Conservation (phyloP, 1,140 invertebrate genomes). For the Heliconius himera region DNA sequence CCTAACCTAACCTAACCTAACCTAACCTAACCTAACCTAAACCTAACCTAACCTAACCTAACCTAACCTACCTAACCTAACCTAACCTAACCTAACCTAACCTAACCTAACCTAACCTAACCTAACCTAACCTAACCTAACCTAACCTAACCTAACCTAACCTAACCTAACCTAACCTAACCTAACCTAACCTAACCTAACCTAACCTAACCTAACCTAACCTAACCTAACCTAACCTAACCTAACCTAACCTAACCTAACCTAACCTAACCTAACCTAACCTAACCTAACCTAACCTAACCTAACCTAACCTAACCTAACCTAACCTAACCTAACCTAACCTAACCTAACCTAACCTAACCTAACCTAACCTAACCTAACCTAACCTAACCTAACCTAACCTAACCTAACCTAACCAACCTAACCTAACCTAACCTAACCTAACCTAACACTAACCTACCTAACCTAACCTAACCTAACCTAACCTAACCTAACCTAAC, state of each 20-base stretch:
- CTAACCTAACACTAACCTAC: too few relatives aligned
- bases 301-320: conserved; percentile 44
- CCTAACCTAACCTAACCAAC: conserved; percentile 45
- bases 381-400: conserved; percentile 47
- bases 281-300: conserved; percentile 32
- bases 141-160: conserved; percentile 29
- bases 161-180: conserved; percentile 22
- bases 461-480: conserved; percentile 48
- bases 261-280: conserved; percentile 1
- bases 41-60: too few relatives aligned
- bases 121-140: conserved; percentile 46
- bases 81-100: conserved; percentile 44
- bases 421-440: too few relatives aligned
- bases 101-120: conserved; percentile 48
- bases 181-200: conserved; percentile 19
- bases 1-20: conserved; percentile 65
- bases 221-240: conserved; percentile 2
- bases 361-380: conserved; percentile 46
- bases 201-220: conserved; percentile 18
- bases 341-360: conserved; percentile 45
- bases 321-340: conserved; percentile 46
- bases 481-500: conserved; percentile 48
- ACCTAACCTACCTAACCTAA: too few relatives aligned
- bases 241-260: conserved; percentile 21
- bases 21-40: too few relatives aligned